Conservation (phyloP, 2,113 vertebrate species). For the Dipodomys spectabilis region DNA sequence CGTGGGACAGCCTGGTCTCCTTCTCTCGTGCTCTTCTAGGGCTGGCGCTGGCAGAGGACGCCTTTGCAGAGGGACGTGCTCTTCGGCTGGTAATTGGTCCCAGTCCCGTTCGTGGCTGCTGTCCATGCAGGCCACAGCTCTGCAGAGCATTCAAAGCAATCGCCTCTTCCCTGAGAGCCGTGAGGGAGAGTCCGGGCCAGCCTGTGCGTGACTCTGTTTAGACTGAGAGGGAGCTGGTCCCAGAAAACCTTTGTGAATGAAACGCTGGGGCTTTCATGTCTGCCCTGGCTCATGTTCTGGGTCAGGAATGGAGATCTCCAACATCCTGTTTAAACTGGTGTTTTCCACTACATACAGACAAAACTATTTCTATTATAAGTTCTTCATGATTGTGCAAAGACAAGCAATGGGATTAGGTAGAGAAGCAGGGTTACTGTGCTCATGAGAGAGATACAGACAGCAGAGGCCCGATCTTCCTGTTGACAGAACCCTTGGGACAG, state of each 20-base stretch:
- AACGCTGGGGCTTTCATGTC: slow-evolving; percentile 83
- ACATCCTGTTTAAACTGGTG: slow-evolving; percentile 82
- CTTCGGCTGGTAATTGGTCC: slow-evolving; percentile 86
- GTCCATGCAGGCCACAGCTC: slow-evolving; percentile 83
- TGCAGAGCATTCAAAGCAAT: slow-evolving; percentile 76
- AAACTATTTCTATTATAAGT: slow-evolving; percentile 80
- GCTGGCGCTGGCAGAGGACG: slow-evolving; percentile 80
- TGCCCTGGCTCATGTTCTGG: slow-evolving; percentile 80
- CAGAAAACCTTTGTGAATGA: slow-evolving; percentile 82
- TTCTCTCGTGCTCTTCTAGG: slow-evolving; percentile 65
- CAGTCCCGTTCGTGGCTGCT: slow-evolving; percentile 83
- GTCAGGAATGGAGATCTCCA: slow-evolving; percentile 83
- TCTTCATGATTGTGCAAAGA: slow-evolving; percentile 51
- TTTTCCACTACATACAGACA: slow-evolving; percentile 80
- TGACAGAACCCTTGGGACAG: background rate
- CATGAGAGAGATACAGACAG: background rate
- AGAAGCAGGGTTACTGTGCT: background rate
- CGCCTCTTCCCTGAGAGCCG: slow-evolving; percentile 70
- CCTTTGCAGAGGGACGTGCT: slow-evolving; percentile 73
- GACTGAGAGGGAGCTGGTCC: slow-evolving; percentile 79
- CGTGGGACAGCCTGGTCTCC: slow-evolving; percentile 77
- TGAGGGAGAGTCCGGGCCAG: slow-evolving; percentile 74
- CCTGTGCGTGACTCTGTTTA: slow-evolving; percentile 84
- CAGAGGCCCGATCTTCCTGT: background rate
- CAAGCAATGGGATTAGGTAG: slow-evolving; percentile 55